A percentile compares a stretch with the other conserved stretches of the same genome.
phyloP scores from a whole-genome alignment of 2,888 invertebrate species.

The Pecten maximus region DNA sequence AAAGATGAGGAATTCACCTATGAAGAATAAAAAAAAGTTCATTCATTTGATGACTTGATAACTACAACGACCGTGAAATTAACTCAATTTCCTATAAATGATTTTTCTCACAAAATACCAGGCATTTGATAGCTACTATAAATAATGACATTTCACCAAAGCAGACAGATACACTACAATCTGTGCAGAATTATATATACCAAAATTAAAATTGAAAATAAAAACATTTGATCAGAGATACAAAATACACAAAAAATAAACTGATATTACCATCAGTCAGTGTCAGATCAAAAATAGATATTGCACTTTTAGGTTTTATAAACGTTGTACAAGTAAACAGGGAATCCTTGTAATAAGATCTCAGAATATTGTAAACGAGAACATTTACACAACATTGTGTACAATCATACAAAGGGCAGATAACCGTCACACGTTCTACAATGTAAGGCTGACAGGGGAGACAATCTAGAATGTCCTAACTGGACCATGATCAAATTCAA shows the following conservation, averaged over 20 bases:
- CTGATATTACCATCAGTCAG: not conserved
- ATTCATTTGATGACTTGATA: not conserved
- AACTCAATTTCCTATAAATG: not conserved
- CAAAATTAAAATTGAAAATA: not conserved
- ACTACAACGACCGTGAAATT: not conserved
- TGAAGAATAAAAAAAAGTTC: not conserved
- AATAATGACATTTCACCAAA: not conserved
- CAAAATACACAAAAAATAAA: not conserved
- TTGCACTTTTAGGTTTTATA: conserved; percentile 10
- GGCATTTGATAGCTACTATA: not conserved
- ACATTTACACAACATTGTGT: too few species aligned
- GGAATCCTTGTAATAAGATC: not conserved
- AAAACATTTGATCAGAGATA: not conserved
- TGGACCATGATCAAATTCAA: too few species aligned
- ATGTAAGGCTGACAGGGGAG: too few species aligned
- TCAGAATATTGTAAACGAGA: too few species aligned
- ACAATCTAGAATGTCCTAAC: too few species aligned
- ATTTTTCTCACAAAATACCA: not conserved
- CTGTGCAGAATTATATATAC: not conserved
- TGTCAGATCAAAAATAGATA: conserved; percentile 19
- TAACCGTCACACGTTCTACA: not conserved
- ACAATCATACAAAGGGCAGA: not conserved
- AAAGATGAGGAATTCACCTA: not conserved
- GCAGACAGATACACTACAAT: not conserved
- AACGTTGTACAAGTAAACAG: not conserved